These are phyloP conservation scores for Psix sp. DNA, from an alignment of 1,140 invertebrate species.

Conservation along the genomic window DNA sequence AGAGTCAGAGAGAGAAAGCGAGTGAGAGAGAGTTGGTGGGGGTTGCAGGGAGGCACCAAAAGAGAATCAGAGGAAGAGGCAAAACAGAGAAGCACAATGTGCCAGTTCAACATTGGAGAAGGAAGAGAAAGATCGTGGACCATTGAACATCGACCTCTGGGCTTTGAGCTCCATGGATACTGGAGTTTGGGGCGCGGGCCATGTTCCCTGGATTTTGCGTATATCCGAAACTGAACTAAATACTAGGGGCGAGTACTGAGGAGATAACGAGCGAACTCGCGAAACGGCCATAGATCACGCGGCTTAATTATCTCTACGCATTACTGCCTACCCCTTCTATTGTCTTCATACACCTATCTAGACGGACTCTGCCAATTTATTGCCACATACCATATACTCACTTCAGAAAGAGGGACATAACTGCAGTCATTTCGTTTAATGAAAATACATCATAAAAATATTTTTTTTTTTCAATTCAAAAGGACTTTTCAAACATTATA, in stretches of 20 bases:
- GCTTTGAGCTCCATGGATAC: constrained; percentile 67
- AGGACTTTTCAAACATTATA: too few species aligned
- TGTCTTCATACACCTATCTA: constrained; percentile 50
- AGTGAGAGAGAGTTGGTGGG: constrained; percentile 55
- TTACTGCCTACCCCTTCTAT: constrained; percentile 67
- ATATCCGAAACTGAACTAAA: constrained; percentile 75
- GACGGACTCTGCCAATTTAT: constrained; percentile 36
- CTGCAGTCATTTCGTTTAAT: too few species aligned
- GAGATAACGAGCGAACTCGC: constrained; percentile 79
- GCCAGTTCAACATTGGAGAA: constrained; percentile 62
- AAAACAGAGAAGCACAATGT: constrained; percentile 50
- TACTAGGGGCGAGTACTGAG: constrained; percentile 70
- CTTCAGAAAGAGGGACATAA: too few species aligned
- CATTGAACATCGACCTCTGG: constrained; percentile 77
- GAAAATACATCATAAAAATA: too few species aligned
- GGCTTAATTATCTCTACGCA: constrained; percentile 77
- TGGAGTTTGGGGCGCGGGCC: constrained; percentile 59
- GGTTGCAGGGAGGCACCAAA: constrained; percentile 54
- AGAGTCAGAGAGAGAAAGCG: constrained; percentile 62
- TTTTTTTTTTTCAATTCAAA: too few species aligned
- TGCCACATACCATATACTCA: constrained; percentile 20
- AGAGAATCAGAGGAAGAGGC: constrained; percentile 52
- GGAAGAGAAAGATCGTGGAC: constrained; percentile 72
- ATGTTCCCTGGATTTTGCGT: constrained; percentile 68
- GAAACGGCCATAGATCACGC: constrained; percentile 76